Evolutionary conservation across 2,888 invertebrate genomes (phyloP), one percentile per base, ranked within the genome.

Genomic region (Dasysyrphus albostriatus): DNA sequence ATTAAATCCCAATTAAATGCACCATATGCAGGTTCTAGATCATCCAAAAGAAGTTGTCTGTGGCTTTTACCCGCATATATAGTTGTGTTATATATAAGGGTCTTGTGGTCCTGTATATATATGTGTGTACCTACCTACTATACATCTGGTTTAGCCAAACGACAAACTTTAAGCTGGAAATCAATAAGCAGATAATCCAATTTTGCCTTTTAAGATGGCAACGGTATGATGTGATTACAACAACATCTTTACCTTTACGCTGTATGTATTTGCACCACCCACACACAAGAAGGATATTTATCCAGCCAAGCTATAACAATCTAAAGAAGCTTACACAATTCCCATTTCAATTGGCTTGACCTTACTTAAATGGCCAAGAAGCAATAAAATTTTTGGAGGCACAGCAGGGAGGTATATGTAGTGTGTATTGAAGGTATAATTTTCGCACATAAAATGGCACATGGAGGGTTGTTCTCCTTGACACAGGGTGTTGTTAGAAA

Each of bases 121-220:
- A 24, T 32, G 4, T 32, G 32, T 32, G 47, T 1, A n/a, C 16
- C 5, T 16, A 16, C n/a, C n/a, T n/a, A n/a, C n/a, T 47, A 24
- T 29, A 29, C 12, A 54, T 54, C 29, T 54, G 54, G 49, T 24
- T 37, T 49, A 51, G 56, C 49, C 56, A 19, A 77, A 81, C 34
- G 49, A 58, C 58, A 63, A 82, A 82, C 70, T 78, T 82, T 74
- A 82, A 87, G 82, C 82, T 58, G 65, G 74, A 82, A 87, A 87
- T 87, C 85, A 78, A 87, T 87, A 82, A 87, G 78, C 67, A 77
- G 70, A 87, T 82, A 87, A 87, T 87, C 85, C 85, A 87, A 87
- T 82, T 87, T 82, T 69, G 58, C 54, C 29, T 44, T 32, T 63
- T 24, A 7, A 7, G 14, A 59, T 2, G 2, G 39, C 39, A n/a